Conservation (phyloP, 2,888 invertebrate species). For the Ernsta delagoae region DNA sequence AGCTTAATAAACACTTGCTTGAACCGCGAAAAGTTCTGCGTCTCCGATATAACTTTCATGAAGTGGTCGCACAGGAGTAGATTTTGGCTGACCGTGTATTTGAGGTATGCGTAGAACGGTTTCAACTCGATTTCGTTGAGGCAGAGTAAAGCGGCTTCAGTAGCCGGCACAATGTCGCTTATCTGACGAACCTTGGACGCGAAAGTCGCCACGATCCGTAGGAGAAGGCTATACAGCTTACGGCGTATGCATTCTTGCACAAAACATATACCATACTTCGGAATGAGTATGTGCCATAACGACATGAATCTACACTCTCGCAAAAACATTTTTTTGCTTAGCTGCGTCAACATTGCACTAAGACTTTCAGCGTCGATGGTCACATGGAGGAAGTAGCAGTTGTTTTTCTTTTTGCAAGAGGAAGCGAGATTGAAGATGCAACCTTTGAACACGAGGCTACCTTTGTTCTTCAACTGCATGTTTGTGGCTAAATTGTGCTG, state of each 20-base stretch:
- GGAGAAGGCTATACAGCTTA: conserved; percentile 53
- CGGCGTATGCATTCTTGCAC: conserved; percentile 58
- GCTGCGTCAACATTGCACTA: background rate
- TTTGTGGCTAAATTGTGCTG: background rate
- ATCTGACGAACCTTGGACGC: conserved; percentile 40
- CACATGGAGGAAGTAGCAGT: conserved; percentile 56
- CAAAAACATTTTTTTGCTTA: conserved; percentile 54
- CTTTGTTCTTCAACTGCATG: conserved; percentile 24
- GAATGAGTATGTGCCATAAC: conserved; percentile 46
- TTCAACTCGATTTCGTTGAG: conserved; percentile 56
- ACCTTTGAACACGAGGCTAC: conserved; percentile 52
- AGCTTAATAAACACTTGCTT: conserved; percentile 63
- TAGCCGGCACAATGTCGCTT: conserved; percentile 44
- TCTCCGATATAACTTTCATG: conserved; percentile 59
- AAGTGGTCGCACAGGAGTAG: conserved; percentile 58
- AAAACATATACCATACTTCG: conserved; percentile 54
- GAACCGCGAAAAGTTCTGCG: conserved; percentile 73
- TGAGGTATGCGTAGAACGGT: conserved; percentile 54
- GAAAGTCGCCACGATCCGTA: conserved; percentile 60
- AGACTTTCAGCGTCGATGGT: conserved; percentile 42
- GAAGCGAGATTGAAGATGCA: conserved; percentile 57
- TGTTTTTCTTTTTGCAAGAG: background rate
- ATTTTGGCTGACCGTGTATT: conserved; percentile 38
- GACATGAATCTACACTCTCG: conserved; percentile 59
- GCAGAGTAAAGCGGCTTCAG: conserved; percentile 59